A percentile compares a stretch with the other conserved stretches of the same genome.
These are phyloP conservation scores for Xenopus petersii DNA, from an alignment of 2,797 vertebrate species.

Conservation along the genomic window DNA sequence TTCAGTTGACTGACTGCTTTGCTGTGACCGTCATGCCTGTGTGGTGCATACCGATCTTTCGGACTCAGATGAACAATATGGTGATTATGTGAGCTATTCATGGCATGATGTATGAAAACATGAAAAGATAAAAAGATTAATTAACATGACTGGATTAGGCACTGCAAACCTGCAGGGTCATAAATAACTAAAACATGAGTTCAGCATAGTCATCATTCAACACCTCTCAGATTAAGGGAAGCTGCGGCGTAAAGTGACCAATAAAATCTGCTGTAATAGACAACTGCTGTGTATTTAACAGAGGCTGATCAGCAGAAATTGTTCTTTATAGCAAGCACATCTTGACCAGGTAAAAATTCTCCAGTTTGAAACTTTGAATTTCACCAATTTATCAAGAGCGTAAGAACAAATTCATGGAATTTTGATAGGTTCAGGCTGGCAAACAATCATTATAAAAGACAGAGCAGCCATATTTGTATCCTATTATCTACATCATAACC, in stretches of 20 bases:
- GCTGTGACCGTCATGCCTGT: constrained; percentile 19
- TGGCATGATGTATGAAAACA: constrained; percentile 21
- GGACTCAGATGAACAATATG: constrained; percentile 20
- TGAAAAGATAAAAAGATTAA: constrained; percentile 2
- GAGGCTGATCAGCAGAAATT: neutral
- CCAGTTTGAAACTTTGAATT: too few species aligned
- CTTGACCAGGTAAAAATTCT: too few species aligned
- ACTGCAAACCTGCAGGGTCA: constrained; percentile 20
- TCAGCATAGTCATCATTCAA: constrained; percentile 1
- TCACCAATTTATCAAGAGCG: too few species aligned
- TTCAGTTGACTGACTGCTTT: constrained; percentile 24
- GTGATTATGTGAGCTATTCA: constrained; percentile 24
- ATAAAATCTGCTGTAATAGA: neutral
- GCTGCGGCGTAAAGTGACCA: neutral
- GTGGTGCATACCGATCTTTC: constrained; percentile 12
- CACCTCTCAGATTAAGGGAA: neutral
- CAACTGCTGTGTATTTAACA: constrained; percentile 1
- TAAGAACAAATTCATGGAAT: too few species aligned
- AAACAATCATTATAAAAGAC: too few species aligned
- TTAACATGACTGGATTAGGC: constrained; percentile 15
- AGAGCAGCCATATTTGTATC: too few species aligned
- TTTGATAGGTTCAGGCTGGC: too few species aligned
- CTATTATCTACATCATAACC: too few species aligned
- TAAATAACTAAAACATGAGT: constrained; percentile 16
- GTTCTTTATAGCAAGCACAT: too few species aligned